Evolutionary conservation across 2,888 invertebrate species (phyloP).

Genomic region (Heliconius sara): DNA sequence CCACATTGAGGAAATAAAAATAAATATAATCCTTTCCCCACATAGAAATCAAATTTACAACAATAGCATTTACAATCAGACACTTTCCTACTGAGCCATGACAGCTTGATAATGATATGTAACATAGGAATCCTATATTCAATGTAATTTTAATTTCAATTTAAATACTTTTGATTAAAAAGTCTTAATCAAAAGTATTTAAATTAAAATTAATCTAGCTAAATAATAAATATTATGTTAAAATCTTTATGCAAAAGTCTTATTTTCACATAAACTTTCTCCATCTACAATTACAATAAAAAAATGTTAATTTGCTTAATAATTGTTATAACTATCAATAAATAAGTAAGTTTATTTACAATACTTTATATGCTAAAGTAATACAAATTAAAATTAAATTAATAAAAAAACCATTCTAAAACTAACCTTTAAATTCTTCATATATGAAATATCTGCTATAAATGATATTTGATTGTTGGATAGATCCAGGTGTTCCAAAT

Average conservation of each 20-base stretch:
- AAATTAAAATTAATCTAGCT: background rate
- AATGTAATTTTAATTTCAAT: background rate
- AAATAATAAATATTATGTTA: background rate
- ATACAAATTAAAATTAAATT: too few species aligned
- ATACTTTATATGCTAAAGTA: too few species aligned
- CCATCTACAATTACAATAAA: background rate
- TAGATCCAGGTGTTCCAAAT: conserved; percentile 92
- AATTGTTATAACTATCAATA: too few species aligned
- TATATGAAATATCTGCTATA: conserved; percentile 92
- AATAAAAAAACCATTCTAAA: background rate
- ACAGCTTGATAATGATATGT: background rate
- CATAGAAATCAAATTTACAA: too few species aligned
- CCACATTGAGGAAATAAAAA: background rate
- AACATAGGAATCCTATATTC: background rate
- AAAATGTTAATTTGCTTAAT: background rate
- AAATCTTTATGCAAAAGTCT: background rate
- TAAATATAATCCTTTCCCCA: background rate
- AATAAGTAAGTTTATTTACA: too few species aligned
- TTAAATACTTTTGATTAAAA: too few species aligned
- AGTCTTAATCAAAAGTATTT: too few species aligned
- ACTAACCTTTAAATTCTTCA: conserved; percentile 91
- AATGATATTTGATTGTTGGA: conserved; percentile 94
- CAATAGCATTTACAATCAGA: background rate
- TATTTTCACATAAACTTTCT: background rate
- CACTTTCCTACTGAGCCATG: background rate